phyloP scores from a whole-genome alignment of 2,888 invertebrate genomes.

The Apocheima hispidaria region DNA sequence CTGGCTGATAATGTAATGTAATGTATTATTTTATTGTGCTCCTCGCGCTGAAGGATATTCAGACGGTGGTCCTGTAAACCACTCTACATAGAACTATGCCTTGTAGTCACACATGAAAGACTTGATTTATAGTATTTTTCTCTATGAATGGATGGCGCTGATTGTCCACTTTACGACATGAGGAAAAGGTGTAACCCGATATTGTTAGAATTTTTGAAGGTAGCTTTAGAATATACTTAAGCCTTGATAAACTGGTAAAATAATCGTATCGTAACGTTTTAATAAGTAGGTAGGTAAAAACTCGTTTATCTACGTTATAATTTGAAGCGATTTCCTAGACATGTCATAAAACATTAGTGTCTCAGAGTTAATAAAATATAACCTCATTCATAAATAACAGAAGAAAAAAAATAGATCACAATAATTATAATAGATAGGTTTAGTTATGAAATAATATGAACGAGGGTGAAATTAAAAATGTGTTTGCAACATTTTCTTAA shows the following conservation, averaged over 20 bases:
- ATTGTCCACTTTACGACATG: constrained; percentile 32
- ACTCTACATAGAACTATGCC: constrained; percentile 18
- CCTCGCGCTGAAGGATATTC: constrained; percentile 5
- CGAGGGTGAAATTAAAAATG: no score
- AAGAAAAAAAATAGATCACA: no score
- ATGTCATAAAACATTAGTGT: neutral
- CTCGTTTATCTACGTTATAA: neutral
- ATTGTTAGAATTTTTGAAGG: constrained; percentile 1
- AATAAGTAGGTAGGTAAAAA: neutral
- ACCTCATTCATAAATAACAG: no score
- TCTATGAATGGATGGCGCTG: constrained; percentile 19
- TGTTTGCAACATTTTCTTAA: no score
- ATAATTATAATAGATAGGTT: no score
- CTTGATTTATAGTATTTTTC: constrained; percentile 28
- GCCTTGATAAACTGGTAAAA: neutral
- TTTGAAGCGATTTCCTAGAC: neutral
- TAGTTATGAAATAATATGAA: no score
- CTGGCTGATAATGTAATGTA: no score
- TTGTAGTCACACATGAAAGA: constrained; percentile 18
- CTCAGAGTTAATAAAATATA: neutral
- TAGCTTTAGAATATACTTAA: constrained; percentile 1
- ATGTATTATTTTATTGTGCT: neutral
- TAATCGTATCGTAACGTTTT: neutral
- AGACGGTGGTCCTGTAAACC: neutral
- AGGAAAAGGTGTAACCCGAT: constrained; percentile 27